Evolutionary conservation across 2,888 invertebrate species (phyloP), one percentile per base, ranked within the genome.

Genomic region (Drosophila sordidula): DNA sequence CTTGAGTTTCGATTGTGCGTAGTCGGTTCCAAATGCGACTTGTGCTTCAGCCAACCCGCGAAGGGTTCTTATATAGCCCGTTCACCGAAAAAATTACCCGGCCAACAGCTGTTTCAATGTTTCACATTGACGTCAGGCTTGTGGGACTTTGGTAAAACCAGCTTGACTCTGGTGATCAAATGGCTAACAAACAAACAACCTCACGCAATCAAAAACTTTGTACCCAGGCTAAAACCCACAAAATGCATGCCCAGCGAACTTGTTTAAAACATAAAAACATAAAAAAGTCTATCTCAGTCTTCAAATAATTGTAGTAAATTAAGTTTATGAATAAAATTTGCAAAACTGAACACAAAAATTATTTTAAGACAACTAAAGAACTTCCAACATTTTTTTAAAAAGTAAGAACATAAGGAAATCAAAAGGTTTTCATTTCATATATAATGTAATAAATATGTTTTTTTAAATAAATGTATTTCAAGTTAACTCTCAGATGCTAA

Each of bases 51-150:
- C 5, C 12, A n/a, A 14, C 1, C 12, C 6, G 4, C 11, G 14
- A 0, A 3, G 1, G 12, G 0, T 6, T 2, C 50, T 39, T 51
- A 26, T 51, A 51, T 39, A 51, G 3, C 11, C 44, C 11, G 22
- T 8, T 44, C 3, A 2, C 39, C 12, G 41, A 3, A 18, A 18
- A 41, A 29, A 18, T 18, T 6, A n/a, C 12, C 42, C 42, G 42
- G 5, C 18, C 12, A 18, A 6, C 42, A 42, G 42, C 42, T 42
- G 42, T 42, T 42, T 22, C 42, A 42, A n/a, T 42, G 18, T 22
- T 18, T 22, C 16, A 49, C 36, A 49, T 49, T 49, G 49, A 49
- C 49, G 49, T 49, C 49, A 49, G 29, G 9, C n/a, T 4, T 11
- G 9, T n/a, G n/a, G 49, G 18, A 9, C 6, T 38, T 38, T 14